Conservation (phyloP, 2,888 invertebrate species). For the Thymelicus lineola region DNA sequence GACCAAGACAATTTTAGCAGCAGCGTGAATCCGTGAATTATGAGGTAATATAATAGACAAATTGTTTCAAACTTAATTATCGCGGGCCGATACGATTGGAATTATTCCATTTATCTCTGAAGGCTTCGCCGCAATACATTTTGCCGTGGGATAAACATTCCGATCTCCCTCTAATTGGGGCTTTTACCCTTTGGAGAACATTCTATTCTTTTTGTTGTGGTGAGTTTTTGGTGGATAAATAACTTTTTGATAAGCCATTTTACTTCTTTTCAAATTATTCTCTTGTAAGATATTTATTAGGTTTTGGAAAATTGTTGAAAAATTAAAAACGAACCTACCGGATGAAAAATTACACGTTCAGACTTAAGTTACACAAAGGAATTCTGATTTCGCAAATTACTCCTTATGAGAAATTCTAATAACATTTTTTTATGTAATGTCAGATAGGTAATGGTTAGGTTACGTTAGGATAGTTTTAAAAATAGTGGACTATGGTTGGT, state of each 20-base stretch:
- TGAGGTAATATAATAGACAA: constrained; percentile 21
- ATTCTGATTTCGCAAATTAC: too few relatives aligned
- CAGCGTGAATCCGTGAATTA: not conserved
- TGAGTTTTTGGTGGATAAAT: not conserved
- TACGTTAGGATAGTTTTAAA: too few relatives aligned
- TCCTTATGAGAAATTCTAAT: too few relatives aligned
- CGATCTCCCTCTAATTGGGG: constrained; percentile 22
- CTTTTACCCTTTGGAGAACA: not conserved
- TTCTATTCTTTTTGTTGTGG: not conserved
- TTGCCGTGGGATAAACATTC: constrained; percentile 16
- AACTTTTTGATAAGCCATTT: not conserved
- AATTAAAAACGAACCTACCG: too few relatives aligned
- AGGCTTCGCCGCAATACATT: constrained; percentile 27
- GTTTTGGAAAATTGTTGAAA: too few relatives aligned
- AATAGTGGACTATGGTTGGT: too few relatives aligned
- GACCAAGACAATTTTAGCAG: not conserved
- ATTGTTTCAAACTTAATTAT: constrained; percentile 33
- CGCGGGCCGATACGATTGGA: constrained; percentile 23
- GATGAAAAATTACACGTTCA: too few relatives aligned
- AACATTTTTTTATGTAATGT: too few relatives aligned
- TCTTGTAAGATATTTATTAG: not conserved
- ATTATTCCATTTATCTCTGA: constrained; percentile 34
- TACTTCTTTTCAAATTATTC: not conserved
- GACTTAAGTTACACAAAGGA: too few relatives aligned
- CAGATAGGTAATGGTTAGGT: too few relatives aligned